Conservation (phyloP, 2,888 invertebrate genomes). For the Drosophila merina region DNA sequence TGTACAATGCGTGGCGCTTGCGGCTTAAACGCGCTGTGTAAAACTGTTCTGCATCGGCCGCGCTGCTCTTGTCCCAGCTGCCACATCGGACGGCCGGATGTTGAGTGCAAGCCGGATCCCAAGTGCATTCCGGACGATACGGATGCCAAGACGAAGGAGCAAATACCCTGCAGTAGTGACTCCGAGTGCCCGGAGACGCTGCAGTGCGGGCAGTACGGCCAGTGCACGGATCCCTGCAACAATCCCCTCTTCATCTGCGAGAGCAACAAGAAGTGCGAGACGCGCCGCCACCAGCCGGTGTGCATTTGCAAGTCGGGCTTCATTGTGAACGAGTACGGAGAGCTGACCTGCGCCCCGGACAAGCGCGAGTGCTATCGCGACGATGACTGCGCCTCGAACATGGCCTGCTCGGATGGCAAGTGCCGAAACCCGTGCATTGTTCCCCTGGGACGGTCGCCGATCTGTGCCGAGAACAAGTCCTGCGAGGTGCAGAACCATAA, state of each 20-base stretch:
- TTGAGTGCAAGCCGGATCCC: conserved; percentile 91
- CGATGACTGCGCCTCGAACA: conserved; percentile 93
- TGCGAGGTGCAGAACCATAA: conserved; percentile 95
- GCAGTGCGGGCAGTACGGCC: conserved; percentile 89
- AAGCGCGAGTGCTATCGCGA: conserved; percentile 91
- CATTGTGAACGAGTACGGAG: conserved; percentile 93
- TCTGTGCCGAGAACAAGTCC: conserved; percentile 92
- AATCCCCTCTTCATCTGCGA: conserved; percentile 89
- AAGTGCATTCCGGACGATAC: conserved; percentile 86
- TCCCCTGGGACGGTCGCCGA: conserved; percentile 85
- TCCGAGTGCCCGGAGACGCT: conserved; percentile 90
- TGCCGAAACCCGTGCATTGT: conserved; percentile 94
- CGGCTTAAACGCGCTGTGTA: conserved; percentile 94
- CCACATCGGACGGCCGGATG: conserved; percentile 92
- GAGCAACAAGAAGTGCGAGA: conserved; percentile 94
- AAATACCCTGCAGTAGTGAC: conserved; percentile 87
- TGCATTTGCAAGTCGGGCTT: conserved; percentile 96
- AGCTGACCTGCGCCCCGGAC: conserved; percentile 93
- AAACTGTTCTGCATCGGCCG: conserved; percentile 92
- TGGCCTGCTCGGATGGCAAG: conserved; percentile 92
- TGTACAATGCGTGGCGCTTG: conserved; percentile 95
- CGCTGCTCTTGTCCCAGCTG: conserved; percentile 95
- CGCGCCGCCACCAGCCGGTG: conserved; percentile 92
- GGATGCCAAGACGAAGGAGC: conserved; percentile 85
- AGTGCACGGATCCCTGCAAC: conserved; percentile 92